Evolutionary conservation across 1,140 invertebrate genomes (phyloP).

Genomic region (Drosophila santomea): DNA sequence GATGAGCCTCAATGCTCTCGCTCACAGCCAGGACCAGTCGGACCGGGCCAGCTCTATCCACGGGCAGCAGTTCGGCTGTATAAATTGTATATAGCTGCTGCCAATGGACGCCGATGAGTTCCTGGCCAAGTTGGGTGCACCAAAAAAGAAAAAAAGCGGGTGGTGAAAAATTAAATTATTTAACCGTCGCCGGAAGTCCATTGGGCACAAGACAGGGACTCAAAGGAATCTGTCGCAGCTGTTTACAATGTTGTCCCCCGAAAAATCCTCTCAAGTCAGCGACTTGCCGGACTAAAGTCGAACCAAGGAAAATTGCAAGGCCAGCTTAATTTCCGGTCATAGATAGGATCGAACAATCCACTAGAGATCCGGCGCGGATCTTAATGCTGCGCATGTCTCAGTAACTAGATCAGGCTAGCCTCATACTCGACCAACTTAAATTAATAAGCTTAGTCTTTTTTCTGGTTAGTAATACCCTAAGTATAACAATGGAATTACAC

Average conservation of each 20-base stretch:
- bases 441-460: neutral
- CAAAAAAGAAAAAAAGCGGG: conserved; percentile 24
- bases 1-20: conserved; percentile 68
- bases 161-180: conserved; percentile 77
- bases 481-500: neutral
- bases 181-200: conserved; percentile 80
- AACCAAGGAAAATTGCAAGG: conserved; percentile 28
- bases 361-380: conserved; percentile 6
- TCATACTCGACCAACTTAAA: neutral
- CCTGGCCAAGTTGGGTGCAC: conserved; percentile 26
- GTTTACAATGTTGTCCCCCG: conserved; percentile 35
- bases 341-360: conserved; percentile 39
- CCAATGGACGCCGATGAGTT: conserved; percentile 34
- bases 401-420: neutral
- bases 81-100: conserved; percentile 23
- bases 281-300: conserved; percentile 32
- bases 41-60: conserved; percentile 20
- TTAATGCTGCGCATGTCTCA: neutral
- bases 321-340: conserved; percentile 62
- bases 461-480: neutral
- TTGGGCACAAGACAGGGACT: conserved; percentile 61
- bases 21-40: conserved; percentile 42
- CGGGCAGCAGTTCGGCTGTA: conserved; percentile 18
- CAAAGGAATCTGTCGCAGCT: conserved; percentile 67
- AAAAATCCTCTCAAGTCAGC: conserved; percentile 7